Percentiles rank a stretch among this genome's conserved stretches.
Evolutionary conservation across 2,888 invertebrate genomes (phyloP).

Genomic region (Dolichomitus sp.): DNA sequence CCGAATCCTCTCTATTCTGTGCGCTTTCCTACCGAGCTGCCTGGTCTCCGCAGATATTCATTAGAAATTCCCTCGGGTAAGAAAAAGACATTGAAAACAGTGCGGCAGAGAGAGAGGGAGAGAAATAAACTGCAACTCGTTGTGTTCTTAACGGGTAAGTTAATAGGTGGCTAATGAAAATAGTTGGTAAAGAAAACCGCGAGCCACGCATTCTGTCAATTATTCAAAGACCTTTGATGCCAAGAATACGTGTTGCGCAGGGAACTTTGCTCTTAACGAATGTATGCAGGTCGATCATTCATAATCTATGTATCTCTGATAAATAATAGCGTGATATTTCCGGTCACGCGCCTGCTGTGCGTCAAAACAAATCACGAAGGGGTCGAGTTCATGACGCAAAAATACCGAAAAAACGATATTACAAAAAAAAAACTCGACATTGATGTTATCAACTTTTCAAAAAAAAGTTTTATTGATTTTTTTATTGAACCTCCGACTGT

Average conservation of each 20-base stretch:
- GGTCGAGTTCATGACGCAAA: conserved; percentile 58
- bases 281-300: conserved; percentile 55
- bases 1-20: conserved; percentile 59
- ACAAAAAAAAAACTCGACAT: conserved; percentile 2
- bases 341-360: conserved; percentile 16
- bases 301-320: conserved; percentile 55
- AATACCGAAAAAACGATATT: conserved; percentile 29
- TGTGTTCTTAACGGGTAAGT: conserved; percentile 38
- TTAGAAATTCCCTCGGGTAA: conserved; percentile 35
- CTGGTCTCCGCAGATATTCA: conserved; percentile 50
- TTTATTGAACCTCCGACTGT: conserved; percentile 8
- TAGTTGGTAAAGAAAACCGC: background rate
- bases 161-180: conserved; percentile 39
- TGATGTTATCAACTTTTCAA: conserved; percentile 8
- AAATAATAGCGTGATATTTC: conserved; percentile 20
- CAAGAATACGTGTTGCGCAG: conserved; percentile 17
- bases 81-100: conserved; percentile 27
- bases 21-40: conserved; percentile 43
- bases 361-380: conserved; percentile 32
- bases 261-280: conserved; percentile 54
- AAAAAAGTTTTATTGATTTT: background rate
- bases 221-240: conserved; percentile 63
- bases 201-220: conserved; percentile 54
- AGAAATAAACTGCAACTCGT: conserved; percentile 13
- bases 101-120: conserved; percentile 5